Base-by-base conservation (phyloP, 1,140 invertebrate genomes). In the Heliconius nattereri region DNA sequence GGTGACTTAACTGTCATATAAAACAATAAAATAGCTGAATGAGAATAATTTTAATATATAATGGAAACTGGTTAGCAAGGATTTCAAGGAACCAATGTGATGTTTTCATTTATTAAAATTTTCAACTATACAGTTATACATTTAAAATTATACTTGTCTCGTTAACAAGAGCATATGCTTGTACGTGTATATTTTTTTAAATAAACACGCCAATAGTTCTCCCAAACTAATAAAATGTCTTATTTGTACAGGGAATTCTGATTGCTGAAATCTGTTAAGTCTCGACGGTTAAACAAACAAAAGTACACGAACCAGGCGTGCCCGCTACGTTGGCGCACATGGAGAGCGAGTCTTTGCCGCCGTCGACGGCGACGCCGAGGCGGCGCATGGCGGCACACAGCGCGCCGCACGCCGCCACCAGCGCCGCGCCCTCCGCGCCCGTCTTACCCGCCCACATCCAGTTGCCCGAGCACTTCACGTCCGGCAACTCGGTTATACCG, bases 381-480 rank as follows among this genome's bases (percentile, higher is more conserved):
- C 96, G 87, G n/a, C 95, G 95, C 98, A 99, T 98, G 1, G 98
- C 93, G 1, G 95, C 91, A 92, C 98, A 99, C 96, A 99, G 98
- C 19, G 98, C 98, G 60, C 95, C 90, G 89, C 98, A 99, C 3
- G 99, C 98, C 73, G 97, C 96, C 81, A 97, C 98, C 35, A 99
- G 94, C 52, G 96, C 96, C 23, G 97, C 98, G 7, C 99, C 99
- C 94, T 99, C 98, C 1, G 97, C 98, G 0, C 97, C 96, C 20
- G 99, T 95, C 95, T 99, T 99, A 9, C 98, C 98, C 6, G 98
- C 96, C 99, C 99, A 99, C 99, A 99, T 99, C 99, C 99, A 99
- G 94, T 99, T 99, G 6, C 98, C 99, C 81, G 98, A 99, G 89
- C 98, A 99, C 95, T 99, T 99, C 11, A 99, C 96, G 94, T 99